Conservation (phyloP, 2,888 invertebrate genomes). For the Eupithecia centaureata region DNA sequence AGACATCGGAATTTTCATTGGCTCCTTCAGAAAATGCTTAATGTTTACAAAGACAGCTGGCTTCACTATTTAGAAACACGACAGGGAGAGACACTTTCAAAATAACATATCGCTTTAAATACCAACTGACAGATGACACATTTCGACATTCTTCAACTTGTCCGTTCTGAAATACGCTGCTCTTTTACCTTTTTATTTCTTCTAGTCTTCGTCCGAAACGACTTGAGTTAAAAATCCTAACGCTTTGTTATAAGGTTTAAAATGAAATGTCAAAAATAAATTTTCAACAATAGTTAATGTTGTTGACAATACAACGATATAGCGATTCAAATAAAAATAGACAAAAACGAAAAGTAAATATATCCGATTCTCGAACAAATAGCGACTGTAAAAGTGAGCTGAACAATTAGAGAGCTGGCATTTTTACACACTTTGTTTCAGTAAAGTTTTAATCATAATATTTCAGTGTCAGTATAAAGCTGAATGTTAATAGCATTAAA, state of each 20-base stretch:
- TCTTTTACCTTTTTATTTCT: constrained; percentile 68
- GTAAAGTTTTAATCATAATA: constrained; percentile 45
- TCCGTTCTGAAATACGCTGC: constrained; percentile 77
- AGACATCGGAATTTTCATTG: constrained; percentile 68
- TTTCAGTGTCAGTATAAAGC: constrained; percentile 52
- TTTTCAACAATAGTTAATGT: constrained; percentile 45
- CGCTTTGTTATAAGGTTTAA: constrained; percentile 42
- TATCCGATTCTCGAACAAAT: constrained; percentile 63
- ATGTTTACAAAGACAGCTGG: constrained; percentile 75
- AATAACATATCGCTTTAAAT: constrained; percentile 83
- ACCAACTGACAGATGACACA: constrained; percentile 84
- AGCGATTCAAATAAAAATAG: constrained; percentile 65
- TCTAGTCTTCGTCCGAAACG: constrained; percentile 46
- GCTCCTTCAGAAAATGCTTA: constrained; percentile 65
- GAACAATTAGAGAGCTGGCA: constrained; percentile 44
- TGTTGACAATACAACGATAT: constrained; percentile 56
- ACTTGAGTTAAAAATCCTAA: constrained; percentile 53
- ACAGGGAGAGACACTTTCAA: constrained; percentile 67
- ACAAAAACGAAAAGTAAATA: constrained; percentile 64
- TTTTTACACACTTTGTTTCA: constrained; percentile 44
- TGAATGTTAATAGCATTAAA: constrained; percentile 63
- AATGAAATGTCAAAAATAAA: constrained; percentile 36
- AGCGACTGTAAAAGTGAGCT: constrained; percentile 62
- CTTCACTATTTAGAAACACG: constrained; percentile 75
- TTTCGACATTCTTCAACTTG: constrained; percentile 84